Evolutionary conservation across 2,888 invertebrate species (phyloP).

Genomic region (Sesia bembeciformis): DNA sequence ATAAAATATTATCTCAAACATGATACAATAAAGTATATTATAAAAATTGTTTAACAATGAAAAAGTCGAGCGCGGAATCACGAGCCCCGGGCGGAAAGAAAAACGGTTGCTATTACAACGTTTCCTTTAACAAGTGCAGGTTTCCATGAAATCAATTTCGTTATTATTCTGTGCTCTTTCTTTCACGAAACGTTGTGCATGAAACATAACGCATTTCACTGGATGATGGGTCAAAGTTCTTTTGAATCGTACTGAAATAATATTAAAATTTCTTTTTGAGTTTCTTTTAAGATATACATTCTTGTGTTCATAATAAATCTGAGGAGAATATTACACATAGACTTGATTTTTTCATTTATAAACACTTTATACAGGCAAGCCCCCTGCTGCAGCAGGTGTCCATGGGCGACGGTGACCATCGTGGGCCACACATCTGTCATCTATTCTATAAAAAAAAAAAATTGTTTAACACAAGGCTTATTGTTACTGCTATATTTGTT

Average conservation of each 20-base stretch:
- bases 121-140: background rate
- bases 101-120: slow-evolving; percentile 6
- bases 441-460: no score
- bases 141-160: slow-evolving; percentile 5
- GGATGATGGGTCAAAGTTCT: background rate
- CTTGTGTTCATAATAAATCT: background rate
- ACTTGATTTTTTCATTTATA: no score
- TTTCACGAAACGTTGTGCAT: background rate
- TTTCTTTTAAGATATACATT: background rate
- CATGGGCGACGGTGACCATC: no score
- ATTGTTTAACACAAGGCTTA: no score
- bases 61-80: slow-evolving; percentile 5
- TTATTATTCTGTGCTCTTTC: slow-evolving; percentile 1
- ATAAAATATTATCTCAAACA: background rate
- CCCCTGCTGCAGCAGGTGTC: no score
- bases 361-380: no score
- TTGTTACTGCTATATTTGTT: no score
- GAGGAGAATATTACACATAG: background rate
- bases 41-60: slow-evolving; percentile 6
- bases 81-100: slow-evolving; percentile 1
- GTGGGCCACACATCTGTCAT: no score
- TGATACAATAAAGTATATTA: slow-evolving; percentile 1
- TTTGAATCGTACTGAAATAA: background rate
- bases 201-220: background rate
- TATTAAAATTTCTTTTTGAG: background rate